A percentile compares a stretch with the other conserved stretches of the same genome.
These are phyloP conservation scores for Ctenopoma multispine DNA, from an alignment of 2,797 vertebrate species.

Conservation along the genomic window DNA sequence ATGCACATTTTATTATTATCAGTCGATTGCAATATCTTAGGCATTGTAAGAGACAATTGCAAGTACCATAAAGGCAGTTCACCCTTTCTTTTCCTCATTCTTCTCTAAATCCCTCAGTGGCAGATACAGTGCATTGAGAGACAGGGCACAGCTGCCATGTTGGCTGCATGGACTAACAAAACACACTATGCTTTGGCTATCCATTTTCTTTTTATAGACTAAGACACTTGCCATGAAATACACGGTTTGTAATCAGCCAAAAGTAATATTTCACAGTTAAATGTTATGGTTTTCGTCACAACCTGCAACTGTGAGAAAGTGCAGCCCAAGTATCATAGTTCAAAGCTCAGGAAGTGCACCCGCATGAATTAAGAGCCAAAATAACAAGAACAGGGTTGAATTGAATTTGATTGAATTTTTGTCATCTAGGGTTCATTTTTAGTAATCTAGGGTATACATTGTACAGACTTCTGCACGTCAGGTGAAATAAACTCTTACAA, in stretches of 20 bases:
- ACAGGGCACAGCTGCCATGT: slow-evolving; percentile 81
- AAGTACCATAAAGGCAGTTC: slow-evolving; percentile 51
- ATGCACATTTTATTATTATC: slow-evolving; percentile 55
- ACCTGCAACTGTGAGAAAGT: slow-evolving; percentile 55
- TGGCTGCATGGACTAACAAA: slow-evolving; percentile 62
- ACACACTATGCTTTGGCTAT: slow-evolving; percentile 69
- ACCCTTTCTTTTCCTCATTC: slow-evolving; percentile 47
- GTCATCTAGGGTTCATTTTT: neutral
- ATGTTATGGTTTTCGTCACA: slow-evolving; percentile 51
- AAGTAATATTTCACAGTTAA: slow-evolving; percentile 70
- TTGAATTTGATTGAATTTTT: no score
- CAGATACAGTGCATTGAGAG: slow-evolving; percentile 77
- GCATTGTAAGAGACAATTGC: slow-evolving; percentile 51
- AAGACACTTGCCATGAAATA: slow-evolving; percentile 73
- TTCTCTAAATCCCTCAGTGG: slow-evolving; percentile 63
- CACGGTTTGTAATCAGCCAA: slow-evolving; percentile 75
- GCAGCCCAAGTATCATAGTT: slow-evolving; percentile 8
- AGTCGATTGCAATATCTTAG: slow-evolving; percentile 61
- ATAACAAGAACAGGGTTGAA: neutral
- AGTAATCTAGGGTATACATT: neutral
- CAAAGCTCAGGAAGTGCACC: neutral
- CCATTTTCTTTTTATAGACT: slow-evolving; percentile 81
- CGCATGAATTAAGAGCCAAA: neutral
- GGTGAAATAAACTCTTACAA: slow-evolving; percentile 17
- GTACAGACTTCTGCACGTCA: neutral